Conservation (phyloP, 2,888 invertebrate species). For the Sesia apiformis region DNA sequence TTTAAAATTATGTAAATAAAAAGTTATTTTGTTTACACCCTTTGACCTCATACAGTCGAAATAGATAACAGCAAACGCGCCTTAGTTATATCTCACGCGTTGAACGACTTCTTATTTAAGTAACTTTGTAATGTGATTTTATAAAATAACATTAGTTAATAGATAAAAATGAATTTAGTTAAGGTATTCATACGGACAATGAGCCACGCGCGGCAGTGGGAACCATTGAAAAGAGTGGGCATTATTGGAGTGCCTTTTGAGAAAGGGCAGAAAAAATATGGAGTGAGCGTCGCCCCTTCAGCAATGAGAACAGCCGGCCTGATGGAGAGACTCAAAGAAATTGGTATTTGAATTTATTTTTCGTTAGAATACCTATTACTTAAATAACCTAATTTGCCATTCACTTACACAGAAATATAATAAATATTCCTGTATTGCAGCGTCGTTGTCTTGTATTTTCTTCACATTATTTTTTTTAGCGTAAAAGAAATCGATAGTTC, state of each 20-base stretch:
- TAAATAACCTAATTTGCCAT: neutral
- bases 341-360: constrained; percentile 59
- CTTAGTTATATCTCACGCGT: neutral
- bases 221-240: constrained; percentile 73
- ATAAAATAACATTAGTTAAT: constrained; percentile 5
- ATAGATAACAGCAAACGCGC: neutral
- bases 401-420: neutral
- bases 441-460: no score
- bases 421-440: neutral
- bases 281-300: constrained; percentile 82
- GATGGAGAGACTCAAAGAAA: constrained; percentile 72
- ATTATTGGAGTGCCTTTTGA: constrained; percentile 87
- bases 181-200: constrained; percentile 47
- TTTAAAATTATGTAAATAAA: no score
- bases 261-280: constrained; percentile 83
- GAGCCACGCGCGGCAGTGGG: constrained; percentile 39
- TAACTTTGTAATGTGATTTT: constrained; percentile 24
- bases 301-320: constrained; percentile 79
- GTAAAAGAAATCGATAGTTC: no score
- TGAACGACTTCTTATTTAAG: neutral
- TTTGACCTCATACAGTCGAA: neutral
- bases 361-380: neutral
- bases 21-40: neutral
- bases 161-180: constrained; percentile 41
- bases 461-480: no score